phyloP scores from a whole-genome alignment of 2,797 vertebrate species.

The Brachyrhaphis roseni region DNA sequence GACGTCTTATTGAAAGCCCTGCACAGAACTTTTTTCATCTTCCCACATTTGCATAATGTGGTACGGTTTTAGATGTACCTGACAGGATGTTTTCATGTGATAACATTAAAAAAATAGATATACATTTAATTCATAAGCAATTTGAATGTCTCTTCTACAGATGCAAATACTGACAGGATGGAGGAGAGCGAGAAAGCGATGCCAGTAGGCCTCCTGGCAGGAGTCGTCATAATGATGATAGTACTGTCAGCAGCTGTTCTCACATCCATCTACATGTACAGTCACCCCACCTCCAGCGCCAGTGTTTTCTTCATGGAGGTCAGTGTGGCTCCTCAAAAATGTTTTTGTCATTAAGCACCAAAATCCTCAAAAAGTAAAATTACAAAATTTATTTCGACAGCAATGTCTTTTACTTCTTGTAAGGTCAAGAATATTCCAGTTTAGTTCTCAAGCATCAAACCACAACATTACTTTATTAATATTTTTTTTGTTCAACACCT shows the following conservation, averaged over 20 bases:
- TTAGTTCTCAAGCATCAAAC: neutral
- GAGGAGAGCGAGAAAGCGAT: conserved; percentile 56
- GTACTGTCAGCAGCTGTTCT: conserved; percentile 85
- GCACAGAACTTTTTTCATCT: neutral
- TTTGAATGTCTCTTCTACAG: conserved; percentile 24
- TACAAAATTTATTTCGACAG: neutral
- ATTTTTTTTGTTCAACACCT: neutral
- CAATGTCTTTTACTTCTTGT: neutral
- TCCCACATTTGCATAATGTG: neutral
- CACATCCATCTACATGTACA: conserved; percentile 89
- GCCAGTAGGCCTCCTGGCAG: conserved; percentile 85
- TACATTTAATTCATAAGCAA: neutral
- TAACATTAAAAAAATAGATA: neutral
- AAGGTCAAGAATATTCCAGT: neutral
- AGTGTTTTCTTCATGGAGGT: conserved; percentile 98
- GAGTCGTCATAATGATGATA: conserved; percentile 84
- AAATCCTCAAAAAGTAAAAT: neutral
- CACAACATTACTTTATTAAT: too few species aligned
- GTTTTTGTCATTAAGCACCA: neutral
- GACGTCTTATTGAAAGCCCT: neutral
- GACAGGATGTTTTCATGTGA: too few species aligned
- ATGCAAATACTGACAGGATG: conserved; percentile 22
- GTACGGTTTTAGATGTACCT: neutral
- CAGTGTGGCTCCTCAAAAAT: conserved; percentile 25
- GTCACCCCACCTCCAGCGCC: conserved; percentile 89